Evolutionary conservation across 2,797 vertebrate genomes (phyloP), one percentile per base, ranked within the genome.

Genomic region (Enteromius anoplus): DNA sequence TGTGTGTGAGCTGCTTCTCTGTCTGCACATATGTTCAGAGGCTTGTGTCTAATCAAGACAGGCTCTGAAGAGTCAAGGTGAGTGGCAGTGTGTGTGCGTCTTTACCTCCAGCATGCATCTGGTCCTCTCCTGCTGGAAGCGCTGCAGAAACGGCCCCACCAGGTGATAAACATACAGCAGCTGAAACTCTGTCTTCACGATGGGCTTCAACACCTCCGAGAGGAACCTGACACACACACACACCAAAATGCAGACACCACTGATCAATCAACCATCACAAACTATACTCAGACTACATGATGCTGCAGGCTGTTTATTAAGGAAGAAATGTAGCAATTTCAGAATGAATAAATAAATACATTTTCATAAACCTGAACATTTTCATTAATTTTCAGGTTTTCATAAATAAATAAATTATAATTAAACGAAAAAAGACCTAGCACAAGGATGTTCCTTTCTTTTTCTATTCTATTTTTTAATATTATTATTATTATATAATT

Each of bases 141-240:
- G 96, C 86, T 98, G 97, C 64, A 99, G 93, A 89, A 99, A 99
- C 4, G 98, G 98, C 5, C 98, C 98, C 75, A 99, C 97, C 32
- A 99, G 95, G 88, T 99, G 97, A 87, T 99, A 99, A 26, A 99
- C 97, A 0, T 99, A 99, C 5, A 99, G 95, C 47, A 99, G 86
- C 92, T 99, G 98, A 92, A 98, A 99, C 92, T 99, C 98, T 0
- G 97, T 99, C 92, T 97, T 97, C 88, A 99, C 96, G 84, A 99
- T 93, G 8, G 98, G 98, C 92, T 99, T 97, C 91, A 99, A 91
- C 0, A 97, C 93, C 92, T 99, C 97, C 0, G 97, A 96, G 84
- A 99, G 94, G 90, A 99, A 99, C 86, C 96, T 97, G 88, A 68
- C 45, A 82, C 10, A 75, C 17, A 86, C 14, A 76, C 4, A 37